Evolutionary conservation across 2,113 vertebrate genomes (phyloP).

Genomic region (Mormoops blainvillei): DNA sequence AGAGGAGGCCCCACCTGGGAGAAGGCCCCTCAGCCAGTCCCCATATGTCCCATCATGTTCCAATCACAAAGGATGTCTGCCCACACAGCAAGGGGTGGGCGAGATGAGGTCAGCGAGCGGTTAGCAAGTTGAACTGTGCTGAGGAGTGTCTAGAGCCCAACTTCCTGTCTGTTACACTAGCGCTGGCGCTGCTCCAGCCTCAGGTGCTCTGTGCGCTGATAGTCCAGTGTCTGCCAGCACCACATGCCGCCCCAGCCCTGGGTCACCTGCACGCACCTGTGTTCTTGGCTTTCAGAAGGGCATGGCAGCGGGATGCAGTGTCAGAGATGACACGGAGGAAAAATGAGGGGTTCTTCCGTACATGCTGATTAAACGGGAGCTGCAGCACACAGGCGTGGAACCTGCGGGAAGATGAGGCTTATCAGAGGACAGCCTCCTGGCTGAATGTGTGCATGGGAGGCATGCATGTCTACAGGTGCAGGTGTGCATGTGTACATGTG

Average conservation of each 20-base stretch:
- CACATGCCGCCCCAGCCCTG: fast-evolving
- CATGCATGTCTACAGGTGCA: neutral
- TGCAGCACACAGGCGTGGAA: slow-evolving; percentile 91
- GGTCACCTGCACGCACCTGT: slow-evolving; percentile 74
- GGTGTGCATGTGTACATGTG: fast-evolving
- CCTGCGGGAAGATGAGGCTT: slow-evolving; percentile 62
- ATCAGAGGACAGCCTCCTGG: fast-evolving
- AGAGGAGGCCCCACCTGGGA: neutral
- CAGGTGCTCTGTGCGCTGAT: fast-evolving
- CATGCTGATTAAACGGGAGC: slow-evolving; percentile 87
- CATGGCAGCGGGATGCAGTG: slow-evolving; percentile 78
- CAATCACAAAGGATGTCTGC: too few species aligned
- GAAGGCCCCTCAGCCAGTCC: neutral
- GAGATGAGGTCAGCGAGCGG: too few species aligned
- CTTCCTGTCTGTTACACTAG: neutral
- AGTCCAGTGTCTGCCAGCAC: fast-evolving
- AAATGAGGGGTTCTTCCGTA: slow-evolving; percentile 85
- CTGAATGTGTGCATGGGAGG: neutral
- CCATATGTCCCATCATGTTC: neutral
- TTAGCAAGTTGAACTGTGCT: neutral
- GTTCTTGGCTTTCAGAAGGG: slow-evolving; percentile 83
- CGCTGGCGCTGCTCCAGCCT: neutral
- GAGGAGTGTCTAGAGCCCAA: neutral
- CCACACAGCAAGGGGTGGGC: neutral
- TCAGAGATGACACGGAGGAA: slow-evolving; percentile 87